Evolutionary conservation across 92 coral and sea anemone genomes (phyloP), one percentile per base, ranked within the genome.

Genomic region (Siderastrea siderea): DNA sequence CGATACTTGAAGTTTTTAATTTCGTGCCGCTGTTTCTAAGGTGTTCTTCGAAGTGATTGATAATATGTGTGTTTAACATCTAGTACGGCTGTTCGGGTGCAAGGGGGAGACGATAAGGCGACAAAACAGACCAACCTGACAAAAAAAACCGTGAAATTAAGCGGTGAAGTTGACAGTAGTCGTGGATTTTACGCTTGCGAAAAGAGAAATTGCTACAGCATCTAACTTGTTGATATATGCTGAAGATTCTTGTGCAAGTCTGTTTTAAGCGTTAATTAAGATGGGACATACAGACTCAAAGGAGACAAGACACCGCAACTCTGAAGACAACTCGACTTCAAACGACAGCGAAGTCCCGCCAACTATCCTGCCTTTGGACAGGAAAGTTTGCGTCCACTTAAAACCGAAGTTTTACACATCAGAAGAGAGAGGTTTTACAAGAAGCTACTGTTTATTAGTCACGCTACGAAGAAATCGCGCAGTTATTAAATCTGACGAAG

Each of bases 401-500:
- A 96, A 86, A 70, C 98, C 98, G 52, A 95, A 93, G 88, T 95
- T 95, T 83, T 91, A 89, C 89, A 83, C 93, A 44, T 88, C 98
- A 8, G 98, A 95, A 47, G 92, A 87, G 43, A 83, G 87, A 49
- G 93, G 94, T 50, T 89, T 85, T 62, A 87, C 79, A 67, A 89
- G 90, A 65, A 85, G 77, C 6, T 93, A 90, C 67, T 86, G 78
- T 83, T 86, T 93, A 80, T 15, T 83, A 1, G 86, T 87, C 9
- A 93, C 87, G 75, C 76, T 92, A 50, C 87, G 61, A 58, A 65
- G 60, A 52, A 52, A 65, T 48, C 15, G 54, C 13, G 68, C 88
- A 2, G 50, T n/a, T 48, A 89, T 86, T 2, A 60, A 64, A 46
- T 17, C 54, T 50, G 83, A 79, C 9, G 64, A 69, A 1, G 80